phyloP scores from a whole-genome alignment of 2,797 vertebrate genomes.

The Anabas testudineus region DNA sequence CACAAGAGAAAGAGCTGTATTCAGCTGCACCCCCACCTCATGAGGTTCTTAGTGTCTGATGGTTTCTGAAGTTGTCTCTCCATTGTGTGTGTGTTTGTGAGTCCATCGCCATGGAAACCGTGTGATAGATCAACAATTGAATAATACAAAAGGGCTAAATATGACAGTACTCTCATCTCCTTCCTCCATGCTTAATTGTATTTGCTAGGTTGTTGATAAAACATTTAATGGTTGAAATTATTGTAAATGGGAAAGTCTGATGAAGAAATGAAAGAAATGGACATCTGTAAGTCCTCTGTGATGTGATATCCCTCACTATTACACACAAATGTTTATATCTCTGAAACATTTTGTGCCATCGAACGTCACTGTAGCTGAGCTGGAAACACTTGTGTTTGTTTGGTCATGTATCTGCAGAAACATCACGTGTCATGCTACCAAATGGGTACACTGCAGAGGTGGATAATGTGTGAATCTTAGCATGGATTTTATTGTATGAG shows the following conservation, averaged over 20 bases:
- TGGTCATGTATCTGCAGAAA: neutral
- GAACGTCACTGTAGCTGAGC: neutral
- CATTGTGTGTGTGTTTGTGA: constrained; percentile 23
- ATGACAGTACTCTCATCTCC: neutral
- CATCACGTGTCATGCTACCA: neutral
- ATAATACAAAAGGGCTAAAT: constrained; percentile 3
- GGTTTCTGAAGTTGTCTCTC: constrained; percentile 13
- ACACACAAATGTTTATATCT: neutral
- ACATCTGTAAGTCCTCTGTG: neutral
- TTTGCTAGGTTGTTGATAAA: neutral
- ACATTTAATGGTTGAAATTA: neutral
- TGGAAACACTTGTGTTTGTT: neutral
- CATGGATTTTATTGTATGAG: too few species aligned
- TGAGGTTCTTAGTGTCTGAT: neutral
- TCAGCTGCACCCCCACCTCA: neutral
- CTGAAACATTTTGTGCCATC: neutral
- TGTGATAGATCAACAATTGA: constrained; percentile 8
- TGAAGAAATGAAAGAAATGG: neutral
- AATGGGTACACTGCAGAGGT: neutral
- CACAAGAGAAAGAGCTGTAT: constrained; percentile 9
- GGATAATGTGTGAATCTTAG: too few species aligned
- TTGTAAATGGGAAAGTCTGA: neutral
- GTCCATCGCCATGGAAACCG: constrained; percentile 41
- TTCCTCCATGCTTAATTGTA: neutral
- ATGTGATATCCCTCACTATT: neutral